These are phyloP conservation scores for Pecten maximus DNA, from an alignment of 2,888 invertebrate species.

Conservation along the genomic window DNA sequence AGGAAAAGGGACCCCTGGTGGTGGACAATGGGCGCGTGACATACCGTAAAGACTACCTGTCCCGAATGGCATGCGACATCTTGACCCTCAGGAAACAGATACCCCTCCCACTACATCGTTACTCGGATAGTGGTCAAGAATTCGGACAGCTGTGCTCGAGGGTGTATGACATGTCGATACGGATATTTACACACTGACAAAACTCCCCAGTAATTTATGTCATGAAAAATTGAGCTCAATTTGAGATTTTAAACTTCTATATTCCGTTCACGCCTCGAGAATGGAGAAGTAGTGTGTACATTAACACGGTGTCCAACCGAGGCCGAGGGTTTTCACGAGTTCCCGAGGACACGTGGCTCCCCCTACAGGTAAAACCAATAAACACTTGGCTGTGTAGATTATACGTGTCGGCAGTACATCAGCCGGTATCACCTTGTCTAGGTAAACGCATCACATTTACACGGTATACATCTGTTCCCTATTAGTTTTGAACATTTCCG, in stretches of 20 bases:
- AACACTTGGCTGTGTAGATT: not conserved
- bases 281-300: not conserved
- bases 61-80: slow-evolving; percentile 3
- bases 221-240: not conserved
- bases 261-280: not conserved
- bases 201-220: slow-evolving; percentile 2
- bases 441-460: not conserved
- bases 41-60: not conserved
- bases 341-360: not conserved
- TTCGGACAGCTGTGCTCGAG: not conserved
- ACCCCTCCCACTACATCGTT: not conserved
- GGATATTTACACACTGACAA: slow-evolving; percentile 4
- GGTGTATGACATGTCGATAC: not conserved
- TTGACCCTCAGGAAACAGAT: slow-evolving; percentile 1
- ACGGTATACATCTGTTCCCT: not conserved
- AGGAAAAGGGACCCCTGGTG: not conserved
- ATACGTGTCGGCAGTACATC: not conserved
- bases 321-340: not conserved
- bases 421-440: not conserved
- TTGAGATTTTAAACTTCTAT: slow-evolving; percentile 13
- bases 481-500: not conserved
- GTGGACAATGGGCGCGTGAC: not conserved
- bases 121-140: not conserved
- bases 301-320: not conserved
- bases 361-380: not conserved